A percentile compares a stretch with the other conserved stretches of the same genome.
phyloP scores from a whole-genome alignment of 1,140 invertebrate genomes.

The Brachionus koreanus region DNA sequence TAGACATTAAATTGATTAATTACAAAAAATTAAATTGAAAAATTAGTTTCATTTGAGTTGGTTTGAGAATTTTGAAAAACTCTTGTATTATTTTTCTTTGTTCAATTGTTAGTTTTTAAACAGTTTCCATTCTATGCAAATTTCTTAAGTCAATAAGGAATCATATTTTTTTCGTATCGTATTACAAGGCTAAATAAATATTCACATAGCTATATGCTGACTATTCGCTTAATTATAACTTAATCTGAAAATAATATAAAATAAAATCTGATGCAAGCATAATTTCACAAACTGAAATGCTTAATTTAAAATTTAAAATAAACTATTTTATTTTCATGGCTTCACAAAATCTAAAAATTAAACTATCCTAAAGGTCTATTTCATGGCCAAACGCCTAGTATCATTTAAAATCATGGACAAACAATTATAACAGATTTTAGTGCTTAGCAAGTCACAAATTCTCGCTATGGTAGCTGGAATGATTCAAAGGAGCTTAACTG shows the following conservation, averaged over 20 bases:
- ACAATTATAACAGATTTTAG: too few species aligned
- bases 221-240: neutral
- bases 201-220: neutral
- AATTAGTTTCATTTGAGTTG: neutral
- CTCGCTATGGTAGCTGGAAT: too few species aligned
- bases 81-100: neutral
- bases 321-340: too few species aligned
- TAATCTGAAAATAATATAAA: neutral
- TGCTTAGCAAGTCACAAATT: too few species aligned
- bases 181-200: neutral
- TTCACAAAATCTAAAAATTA: too few species aligned
- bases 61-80: neutral
- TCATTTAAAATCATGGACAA: too few species aligned
- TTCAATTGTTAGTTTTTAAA: neutral
- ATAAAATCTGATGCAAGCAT: neutral
- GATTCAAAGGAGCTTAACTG: too few species aligned
- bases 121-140: conserved; percentile 6
- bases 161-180: neutral
- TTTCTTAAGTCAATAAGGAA: conserved; percentile 2
- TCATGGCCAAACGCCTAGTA: too few species aligned
- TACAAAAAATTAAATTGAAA: neutral
- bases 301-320: too few species aligned
- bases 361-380: too few species aligned
- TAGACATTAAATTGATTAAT: conserved; percentile 5
- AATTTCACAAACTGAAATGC: neutral